These are phyloP conservation scores for Thomomys bottae DNA, from an alignment of 2,113 vertebrate genomes.

Conservation along the genomic window DNA sequence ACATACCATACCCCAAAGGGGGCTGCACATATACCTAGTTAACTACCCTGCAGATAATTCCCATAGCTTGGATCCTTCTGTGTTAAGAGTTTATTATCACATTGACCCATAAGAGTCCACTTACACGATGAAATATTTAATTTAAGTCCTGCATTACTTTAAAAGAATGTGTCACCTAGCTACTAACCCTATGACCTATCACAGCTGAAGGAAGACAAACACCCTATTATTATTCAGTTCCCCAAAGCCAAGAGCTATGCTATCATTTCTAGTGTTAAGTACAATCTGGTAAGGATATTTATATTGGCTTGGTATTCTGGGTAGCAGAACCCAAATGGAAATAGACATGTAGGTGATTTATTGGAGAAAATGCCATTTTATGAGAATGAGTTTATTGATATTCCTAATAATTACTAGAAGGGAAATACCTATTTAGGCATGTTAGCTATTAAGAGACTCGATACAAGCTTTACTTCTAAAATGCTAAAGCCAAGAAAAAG, in stretches of 20 bases:
- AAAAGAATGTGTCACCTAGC: neutral
- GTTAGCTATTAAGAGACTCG: neutral
- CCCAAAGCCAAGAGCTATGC: neutral
- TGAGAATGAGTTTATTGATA: slow-evolving; percentile 38
- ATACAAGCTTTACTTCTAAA: neutral
- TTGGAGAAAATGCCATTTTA: slow-evolving; percentile 16
- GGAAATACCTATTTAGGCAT: neutral
- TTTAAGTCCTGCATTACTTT: neutral
- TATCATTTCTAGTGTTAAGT: neutral
- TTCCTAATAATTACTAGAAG: slow-evolving; percentile 16
- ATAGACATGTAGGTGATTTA: neutral
- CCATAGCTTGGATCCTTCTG: neutral
- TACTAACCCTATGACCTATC: neutral
- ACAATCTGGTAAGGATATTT: neutral
- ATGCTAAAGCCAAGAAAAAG: neutral
- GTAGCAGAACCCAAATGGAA: slow-evolving; percentile 14
- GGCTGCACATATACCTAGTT: neutral
- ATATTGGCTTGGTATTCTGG: neutral
- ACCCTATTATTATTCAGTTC: neutral
- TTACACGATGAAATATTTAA: neutral
- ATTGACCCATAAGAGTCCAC: neutral
- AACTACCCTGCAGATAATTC: neutral
- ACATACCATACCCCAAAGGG: too few relatives aligned
- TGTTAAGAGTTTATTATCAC: neutral
- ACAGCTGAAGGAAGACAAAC: neutral